These are phyloP conservation scores for Syncerus caffer DNA, from an alignment of 2,797 vertebrate species.

Conservation along the genomic window DNA sequence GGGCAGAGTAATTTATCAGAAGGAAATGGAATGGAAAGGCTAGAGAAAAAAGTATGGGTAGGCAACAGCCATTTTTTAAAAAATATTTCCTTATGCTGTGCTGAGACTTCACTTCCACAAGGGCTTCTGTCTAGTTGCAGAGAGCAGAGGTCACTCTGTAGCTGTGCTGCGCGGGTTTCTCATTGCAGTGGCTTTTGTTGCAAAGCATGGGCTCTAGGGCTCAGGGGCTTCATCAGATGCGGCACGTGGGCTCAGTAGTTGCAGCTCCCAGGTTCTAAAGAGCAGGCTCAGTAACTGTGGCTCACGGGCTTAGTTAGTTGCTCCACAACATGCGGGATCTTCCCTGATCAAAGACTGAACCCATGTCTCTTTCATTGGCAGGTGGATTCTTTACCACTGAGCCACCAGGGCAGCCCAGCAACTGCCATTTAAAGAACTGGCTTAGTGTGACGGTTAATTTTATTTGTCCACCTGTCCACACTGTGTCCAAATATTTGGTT, in stretches of 20 bases:
- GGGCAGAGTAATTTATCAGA: neutral
- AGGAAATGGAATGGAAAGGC: neutral
- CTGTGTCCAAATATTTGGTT: neutral
- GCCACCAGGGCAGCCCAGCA: neutral
- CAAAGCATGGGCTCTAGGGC: neutral
- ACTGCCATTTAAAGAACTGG: neutral
- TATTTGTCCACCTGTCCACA: neutral
- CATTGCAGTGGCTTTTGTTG: neutral
- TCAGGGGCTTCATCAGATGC: neutral
- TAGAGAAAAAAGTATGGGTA: neutral
- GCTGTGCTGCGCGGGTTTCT: accelerated
- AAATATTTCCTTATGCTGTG: neutral
- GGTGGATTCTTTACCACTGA: neutral
- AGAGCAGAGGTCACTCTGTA: neutral
- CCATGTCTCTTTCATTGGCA: neutral
- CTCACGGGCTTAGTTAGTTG: neutral
- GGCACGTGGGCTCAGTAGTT: neutral
- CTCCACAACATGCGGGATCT: neutral
- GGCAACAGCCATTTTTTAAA: neutral
- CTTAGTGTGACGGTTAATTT: neutral
- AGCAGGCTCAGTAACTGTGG: neutral
- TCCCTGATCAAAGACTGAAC: neutral
- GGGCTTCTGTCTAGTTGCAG: neutral
- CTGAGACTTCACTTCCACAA: neutral
- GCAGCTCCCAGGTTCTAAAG: neutral